Conservation (phyloP, 2,888 invertebrate genomes). For the Encarsia formosa region DNA sequence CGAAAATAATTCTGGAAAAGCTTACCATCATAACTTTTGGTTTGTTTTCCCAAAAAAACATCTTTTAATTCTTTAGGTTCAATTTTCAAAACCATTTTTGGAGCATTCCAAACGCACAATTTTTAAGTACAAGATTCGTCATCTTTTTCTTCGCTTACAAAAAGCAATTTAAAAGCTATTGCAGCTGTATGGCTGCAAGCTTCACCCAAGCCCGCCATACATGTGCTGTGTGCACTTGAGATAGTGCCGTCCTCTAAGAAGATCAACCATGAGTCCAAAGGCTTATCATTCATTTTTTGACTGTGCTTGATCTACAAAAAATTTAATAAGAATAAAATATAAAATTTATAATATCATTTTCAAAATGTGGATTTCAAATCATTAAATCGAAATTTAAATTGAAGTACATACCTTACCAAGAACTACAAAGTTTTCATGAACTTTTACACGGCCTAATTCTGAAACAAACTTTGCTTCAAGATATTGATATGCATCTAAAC, state of each 20-base stretch:
- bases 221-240: slow-evolving; percentile 1
- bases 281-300: not conserved
- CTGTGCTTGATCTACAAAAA: slow-evolving; percentile 1
- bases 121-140: slow-evolving; percentile 3
- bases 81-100: not conserved
- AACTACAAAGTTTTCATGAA: too few relatives aligned
- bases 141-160: not conserved
- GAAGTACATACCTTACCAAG: too few relatives aligned
- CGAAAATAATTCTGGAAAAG: too few relatives aligned
- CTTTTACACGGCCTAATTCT: too few relatives aligned
- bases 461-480: too few relatives aligned
- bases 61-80: not conserved
- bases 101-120: not conserved
- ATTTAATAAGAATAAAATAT: too few relatives aligned
- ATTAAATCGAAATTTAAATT: too few relatives aligned
- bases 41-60: not conserved
- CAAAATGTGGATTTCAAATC: too few relatives aligned
- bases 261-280: not conserved
- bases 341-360: not conserved
- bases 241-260: not conserved
- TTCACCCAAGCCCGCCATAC: slow-evolving; percentile 2
- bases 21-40: not conserved
- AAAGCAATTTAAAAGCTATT: slow-evolving; percentile 1
- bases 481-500: too few relatives aligned
- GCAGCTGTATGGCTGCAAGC: slow-evolving; percentile 3